A percentile compares a stretch with the other conserved stretches of the same genome.
These are phyloP conservation scores for Scophthalmus maximus DNA, from an alignment of 2,113 vertebrate species.

Conservation along the genomic window DNA sequence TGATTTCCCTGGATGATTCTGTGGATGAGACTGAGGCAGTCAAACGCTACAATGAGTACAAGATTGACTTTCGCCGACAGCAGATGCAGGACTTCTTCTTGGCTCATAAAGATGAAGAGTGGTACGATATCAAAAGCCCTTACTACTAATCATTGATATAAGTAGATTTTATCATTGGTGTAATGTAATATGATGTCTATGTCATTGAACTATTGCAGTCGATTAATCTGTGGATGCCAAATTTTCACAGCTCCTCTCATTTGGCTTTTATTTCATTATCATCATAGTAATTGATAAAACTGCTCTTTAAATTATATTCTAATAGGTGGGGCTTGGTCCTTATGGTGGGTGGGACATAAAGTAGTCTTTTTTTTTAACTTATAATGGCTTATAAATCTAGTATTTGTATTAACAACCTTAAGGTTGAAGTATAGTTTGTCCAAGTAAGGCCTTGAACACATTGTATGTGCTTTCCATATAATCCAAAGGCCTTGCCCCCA, in stretches of 20 bases:
- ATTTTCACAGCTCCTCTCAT: neutral
- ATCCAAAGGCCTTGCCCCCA: neutral
- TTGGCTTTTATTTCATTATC: constrained; percentile 12
- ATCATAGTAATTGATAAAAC: neutral
- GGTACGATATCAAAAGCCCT: constrained; percentile 82
- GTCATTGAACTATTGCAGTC: neutral
- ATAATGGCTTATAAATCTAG: neutral
- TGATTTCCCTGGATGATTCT: constrained; percentile 91
- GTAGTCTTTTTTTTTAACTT: neutral
- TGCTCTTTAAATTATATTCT: constrained; percentile 3
- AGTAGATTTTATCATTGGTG: constrained; percentile 6
- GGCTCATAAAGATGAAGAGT: constrained; percentile 95
- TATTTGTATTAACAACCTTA: neutral
- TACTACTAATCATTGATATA: neutral
- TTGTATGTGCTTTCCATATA: neutral
- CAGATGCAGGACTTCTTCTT: constrained; percentile 98
- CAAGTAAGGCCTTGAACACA: neutral
- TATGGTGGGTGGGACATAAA: neutral
- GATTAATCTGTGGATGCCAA: neutral
- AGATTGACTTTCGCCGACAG: constrained; percentile 92
- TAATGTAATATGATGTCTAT: neutral
- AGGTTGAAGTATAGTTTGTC: neutral
- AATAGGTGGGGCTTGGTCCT: constrained; percentile 23
- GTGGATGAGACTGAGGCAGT: constrained; percentile 94
- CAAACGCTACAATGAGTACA: constrained; percentile 94